Conservation (phyloP, 2,113 vertebrate genomes). For the Ptyas mucosa region DNA sequence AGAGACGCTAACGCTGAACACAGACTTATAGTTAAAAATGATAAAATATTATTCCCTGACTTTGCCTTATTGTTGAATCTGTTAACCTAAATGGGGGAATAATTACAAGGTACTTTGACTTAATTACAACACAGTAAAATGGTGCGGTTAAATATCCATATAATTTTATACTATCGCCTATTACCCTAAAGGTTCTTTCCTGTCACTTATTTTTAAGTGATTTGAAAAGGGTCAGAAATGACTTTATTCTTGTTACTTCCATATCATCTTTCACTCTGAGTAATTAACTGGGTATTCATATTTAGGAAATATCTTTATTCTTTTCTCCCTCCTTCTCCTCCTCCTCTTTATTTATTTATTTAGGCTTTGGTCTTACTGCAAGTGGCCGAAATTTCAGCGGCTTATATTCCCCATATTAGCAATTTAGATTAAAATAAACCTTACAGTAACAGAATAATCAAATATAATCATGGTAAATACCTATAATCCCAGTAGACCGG, state of each 20-base stretch:
- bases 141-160: slow-evolving; percentile 51
- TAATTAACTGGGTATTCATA: slow-evolving; percentile 42
- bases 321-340: slow-evolving; percentile 32
- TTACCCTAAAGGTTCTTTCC: slow-evolving; percentile 45
- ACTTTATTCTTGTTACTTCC: slow-evolving; percentile 28
- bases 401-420: neutral
- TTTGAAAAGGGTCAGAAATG: slow-evolving; percentile 41
- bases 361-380: neutral
- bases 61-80: slow-evolving; percentile 25
- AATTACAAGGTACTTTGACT: slow-evolving; percentile 54
- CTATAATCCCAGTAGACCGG: neutral
- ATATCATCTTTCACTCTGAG: slow-evolving; percentile 46
- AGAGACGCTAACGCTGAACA: neutral
- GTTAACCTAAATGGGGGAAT: slow-evolving; percentile 44
- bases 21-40: neutral
- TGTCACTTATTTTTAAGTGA: slow-evolving; percentile 44
- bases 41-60: slow-evolving; percentile 28
- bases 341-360: slow-evolving; percentile 11
- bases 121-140: slow-evolving; percentile 46
- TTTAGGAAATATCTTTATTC: slow-evolving; percentile 46
- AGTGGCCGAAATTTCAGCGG: neutral
- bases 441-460: neutral
- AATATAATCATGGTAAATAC: neutral
- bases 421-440: neutral
- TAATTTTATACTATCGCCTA: slow-evolving; percentile 49